Conservation (phyloP, 2,888 invertebrate genomes). For the Protonemura montana region DNA sequence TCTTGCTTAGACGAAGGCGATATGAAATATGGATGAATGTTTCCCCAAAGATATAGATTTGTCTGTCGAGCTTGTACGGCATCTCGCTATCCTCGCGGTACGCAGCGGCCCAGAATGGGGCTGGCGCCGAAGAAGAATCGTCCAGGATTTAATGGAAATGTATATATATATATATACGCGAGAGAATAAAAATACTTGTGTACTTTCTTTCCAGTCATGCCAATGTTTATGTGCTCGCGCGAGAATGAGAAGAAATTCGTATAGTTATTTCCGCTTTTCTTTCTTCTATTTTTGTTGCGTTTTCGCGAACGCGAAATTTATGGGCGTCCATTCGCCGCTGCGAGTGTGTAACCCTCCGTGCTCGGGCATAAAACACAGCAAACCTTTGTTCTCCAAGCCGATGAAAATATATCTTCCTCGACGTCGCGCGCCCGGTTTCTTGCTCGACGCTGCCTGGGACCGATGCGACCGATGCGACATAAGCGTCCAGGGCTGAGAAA, state of each 20-base stretch:
- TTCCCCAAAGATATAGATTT: slow-evolving; percentile 13
- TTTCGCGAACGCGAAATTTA: not conserved
- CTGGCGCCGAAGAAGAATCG: slow-evolving; percentile 7
- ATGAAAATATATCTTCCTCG: not conserved
- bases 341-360: not conserved
- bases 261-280: not conserved
- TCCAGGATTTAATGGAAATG: slow-evolving; percentile 30
- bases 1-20: not conserved
- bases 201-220: not conserved
- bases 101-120: not conserved
- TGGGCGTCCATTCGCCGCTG: not conserved
- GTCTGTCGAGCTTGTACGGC: not conserved
- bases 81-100: not conserved
- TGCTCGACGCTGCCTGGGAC: no score
- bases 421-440: no score
- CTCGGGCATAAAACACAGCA: not conserved
- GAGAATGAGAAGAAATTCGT: slow-evolving; percentile 7
- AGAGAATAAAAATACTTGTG: not conserved
- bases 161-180: not conserved
- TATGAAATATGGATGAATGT: slow-evolving; percentile 40
- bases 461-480: not conserved
- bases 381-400: not conserved
- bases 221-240: slow-evolving; percentile 7
- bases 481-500: not conserved
- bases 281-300: not conserved